Evolutionary conservation across 2,888 invertebrate species (phyloP).

Genomic region (Drosophila recens): DNA sequence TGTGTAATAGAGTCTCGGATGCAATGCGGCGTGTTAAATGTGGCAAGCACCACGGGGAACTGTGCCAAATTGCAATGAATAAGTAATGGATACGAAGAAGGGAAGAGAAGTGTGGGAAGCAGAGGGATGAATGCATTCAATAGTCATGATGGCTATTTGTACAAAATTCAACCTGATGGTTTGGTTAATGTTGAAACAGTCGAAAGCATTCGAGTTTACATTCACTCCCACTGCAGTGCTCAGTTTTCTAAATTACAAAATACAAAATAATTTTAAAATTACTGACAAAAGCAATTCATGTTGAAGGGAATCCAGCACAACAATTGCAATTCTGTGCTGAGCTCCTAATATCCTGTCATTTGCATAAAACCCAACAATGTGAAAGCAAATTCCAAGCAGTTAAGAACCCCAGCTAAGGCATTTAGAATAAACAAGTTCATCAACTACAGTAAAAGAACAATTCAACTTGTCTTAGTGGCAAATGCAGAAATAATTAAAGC

Average conservation of each 20-base stretch:
- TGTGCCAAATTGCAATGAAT: slow-evolving; percentile 42
- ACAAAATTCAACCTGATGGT: background rate
- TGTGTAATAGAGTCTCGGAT: slow-evolving; percentile 39
- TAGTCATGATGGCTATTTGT: background rate
- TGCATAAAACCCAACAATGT: slow-evolving; percentile 19
- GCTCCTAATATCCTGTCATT: slow-evolving; percentile 16
- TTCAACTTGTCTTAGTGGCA: slow-evolving; percentile 34
- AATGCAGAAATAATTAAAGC: slow-evolving; percentile 49
- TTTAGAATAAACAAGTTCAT: slow-evolving; percentile 20
- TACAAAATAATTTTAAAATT: slow-evolving; percentile 3
- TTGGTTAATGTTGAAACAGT: slow-evolving; percentile 1
- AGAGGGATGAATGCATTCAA: background rate
- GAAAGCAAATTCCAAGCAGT: slow-evolving; percentile 18
- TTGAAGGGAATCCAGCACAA: background rate
- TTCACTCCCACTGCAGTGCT: background rate
- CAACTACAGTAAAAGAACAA: slow-evolving; percentile 25
- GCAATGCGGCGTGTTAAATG: slow-evolving; percentile 45
- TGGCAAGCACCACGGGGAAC: slow-evolving; percentile 33
- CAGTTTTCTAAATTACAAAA: slow-evolving; percentile 8
- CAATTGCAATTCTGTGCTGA: slow-evolving; percentile 3
- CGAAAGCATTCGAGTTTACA: background rate
- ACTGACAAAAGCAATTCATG: background rate
- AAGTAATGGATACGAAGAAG: slow-evolving; percentile 17
- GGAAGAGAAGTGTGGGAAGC: background rate
- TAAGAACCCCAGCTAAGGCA: slow-evolving; percentile 12